Evolutionary conservation across 1,140 invertebrate genomes (phyloP).

Genomic region (Pachyrhynchus sulphureomaculatus): DNA sequence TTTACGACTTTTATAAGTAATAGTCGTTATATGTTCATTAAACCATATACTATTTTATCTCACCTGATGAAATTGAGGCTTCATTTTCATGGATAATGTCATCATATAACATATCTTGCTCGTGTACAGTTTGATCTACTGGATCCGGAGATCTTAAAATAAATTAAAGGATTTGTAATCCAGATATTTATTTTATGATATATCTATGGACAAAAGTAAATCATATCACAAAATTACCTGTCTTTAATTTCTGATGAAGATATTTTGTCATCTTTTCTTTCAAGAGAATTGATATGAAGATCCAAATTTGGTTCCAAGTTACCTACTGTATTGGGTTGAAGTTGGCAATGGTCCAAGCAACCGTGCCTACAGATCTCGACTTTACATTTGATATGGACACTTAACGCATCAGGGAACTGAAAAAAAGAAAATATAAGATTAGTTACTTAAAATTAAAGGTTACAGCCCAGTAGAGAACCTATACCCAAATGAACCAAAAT

Average conservation of each 20-base stretch:
- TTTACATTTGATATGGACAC: slow-evolving; percentile 92
- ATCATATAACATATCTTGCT: slow-evolving; percentile 57
- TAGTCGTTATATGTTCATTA: no score
- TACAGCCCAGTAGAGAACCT: no score
- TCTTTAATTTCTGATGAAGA: slow-evolving; percentile 23
- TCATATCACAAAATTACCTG: slow-evolving; percentile 8
- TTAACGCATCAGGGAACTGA: slow-evolving; percentile 85
- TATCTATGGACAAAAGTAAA: no score
- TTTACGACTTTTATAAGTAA: no score
- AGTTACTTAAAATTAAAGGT: no score
- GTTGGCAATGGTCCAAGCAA: slow-evolving; percentile 84
- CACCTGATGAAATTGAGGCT: slow-evolving; percentile 21
- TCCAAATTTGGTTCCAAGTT: slow-evolving; percentile 35
- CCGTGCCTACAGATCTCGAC: slow-evolving; percentile 86
- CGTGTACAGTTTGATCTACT: slow-evolving; percentile 43
- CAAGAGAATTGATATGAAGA: slow-evolving; percentile 51
- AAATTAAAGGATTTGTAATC: no score
- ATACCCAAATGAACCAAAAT: no score
- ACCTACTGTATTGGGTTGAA: slow-evolving; percentile 54
- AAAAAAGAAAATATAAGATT: background rate
- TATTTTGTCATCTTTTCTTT: slow-evolving; percentile 59
- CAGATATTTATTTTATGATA: no score
- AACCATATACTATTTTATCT: background rate
- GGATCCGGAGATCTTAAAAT: slow-evolving; percentile 18
- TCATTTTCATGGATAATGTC: slow-evolving; percentile 59